These are phyloP conservation scores for Elgaria multicarinata DNA, from an alignment of 2,113 vertebrate genomes.

Conservation along the genomic window DNA sequence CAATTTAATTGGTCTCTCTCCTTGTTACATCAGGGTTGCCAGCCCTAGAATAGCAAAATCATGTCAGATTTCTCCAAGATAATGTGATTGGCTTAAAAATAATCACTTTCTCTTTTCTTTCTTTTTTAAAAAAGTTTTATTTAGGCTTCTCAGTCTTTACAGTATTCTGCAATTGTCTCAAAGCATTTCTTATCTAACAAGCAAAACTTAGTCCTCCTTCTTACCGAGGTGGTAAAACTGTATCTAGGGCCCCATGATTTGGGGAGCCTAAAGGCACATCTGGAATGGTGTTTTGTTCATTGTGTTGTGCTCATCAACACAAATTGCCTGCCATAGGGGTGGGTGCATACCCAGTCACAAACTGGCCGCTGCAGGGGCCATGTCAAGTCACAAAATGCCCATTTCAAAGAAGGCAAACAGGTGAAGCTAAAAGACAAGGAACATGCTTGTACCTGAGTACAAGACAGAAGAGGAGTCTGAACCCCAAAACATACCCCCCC, in stretches of 20 bases:
- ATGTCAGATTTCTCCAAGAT: background rate
- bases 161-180: background rate
- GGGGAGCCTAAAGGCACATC: too few species aligned
- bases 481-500: too few species aligned
- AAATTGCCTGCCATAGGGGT: background rate
- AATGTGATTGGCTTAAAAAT: constrained; percentile 3
- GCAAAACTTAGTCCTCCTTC: background rate
- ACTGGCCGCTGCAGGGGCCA: background rate
- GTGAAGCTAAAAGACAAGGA: background rate
- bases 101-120: too few species aligned
- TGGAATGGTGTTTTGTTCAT: background rate
- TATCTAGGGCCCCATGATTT: background rate
- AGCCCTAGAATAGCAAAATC: background rate
- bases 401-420: background rate
- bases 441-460: background rate
- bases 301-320: background rate
- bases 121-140: background rate
- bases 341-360: background rate
- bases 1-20: background rate
- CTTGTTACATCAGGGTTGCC: background rate
- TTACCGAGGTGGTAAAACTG: background rate
- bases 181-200: background rate
- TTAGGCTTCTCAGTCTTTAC: background rate
- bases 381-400: background rate
- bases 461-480: background rate